These are phyloP conservation scores for Galerucella nymphaeae DNA, from an alignment of 2,888 invertebrate genomes.

Conservation along the genomic window DNA sequence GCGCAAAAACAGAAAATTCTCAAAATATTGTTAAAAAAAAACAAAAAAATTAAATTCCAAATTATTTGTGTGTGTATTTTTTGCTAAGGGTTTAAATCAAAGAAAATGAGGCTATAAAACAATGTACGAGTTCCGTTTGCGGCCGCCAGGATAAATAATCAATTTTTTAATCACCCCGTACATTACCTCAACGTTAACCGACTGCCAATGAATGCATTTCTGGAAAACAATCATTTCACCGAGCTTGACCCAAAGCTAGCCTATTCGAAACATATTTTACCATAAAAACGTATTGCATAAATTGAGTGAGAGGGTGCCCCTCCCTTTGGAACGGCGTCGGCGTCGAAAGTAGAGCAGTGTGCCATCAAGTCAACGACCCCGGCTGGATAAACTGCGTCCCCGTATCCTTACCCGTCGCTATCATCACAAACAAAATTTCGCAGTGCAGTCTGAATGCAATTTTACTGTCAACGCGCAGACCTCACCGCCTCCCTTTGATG, in stretches of 20 bases:
- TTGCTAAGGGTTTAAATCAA: no score
- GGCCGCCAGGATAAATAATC: no score
- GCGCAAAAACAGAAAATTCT: background rate
- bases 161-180: no score
- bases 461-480: conserved; percentile 19
- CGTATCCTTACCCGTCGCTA: conserved; percentile 27
- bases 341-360: conserved; percentile 61
- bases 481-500: conserved; percentile 26
- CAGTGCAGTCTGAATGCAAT: conserved; percentile 47
- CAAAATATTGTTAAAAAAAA: background rate
- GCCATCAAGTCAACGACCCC: conserved; percentile 54
- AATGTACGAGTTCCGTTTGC: no score
- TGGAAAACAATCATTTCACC: background rate
- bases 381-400: conserved; percentile 33
- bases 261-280: conserved; percentile 17
- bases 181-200: no score
- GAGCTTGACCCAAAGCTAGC: conserved; percentile 28
- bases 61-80: no score
- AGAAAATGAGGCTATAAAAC: no score
- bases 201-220: background rate
- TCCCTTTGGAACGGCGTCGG: conserved; percentile 51
- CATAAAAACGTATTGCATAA: conserved; percentile 44
- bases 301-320: conserved; percentile 51
- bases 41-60: no score
- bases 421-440: conserved; percentile 51